Evolutionary conservation across 2,888 invertebrate species (phyloP).

Genomic region (Dicycla oo): DNA sequence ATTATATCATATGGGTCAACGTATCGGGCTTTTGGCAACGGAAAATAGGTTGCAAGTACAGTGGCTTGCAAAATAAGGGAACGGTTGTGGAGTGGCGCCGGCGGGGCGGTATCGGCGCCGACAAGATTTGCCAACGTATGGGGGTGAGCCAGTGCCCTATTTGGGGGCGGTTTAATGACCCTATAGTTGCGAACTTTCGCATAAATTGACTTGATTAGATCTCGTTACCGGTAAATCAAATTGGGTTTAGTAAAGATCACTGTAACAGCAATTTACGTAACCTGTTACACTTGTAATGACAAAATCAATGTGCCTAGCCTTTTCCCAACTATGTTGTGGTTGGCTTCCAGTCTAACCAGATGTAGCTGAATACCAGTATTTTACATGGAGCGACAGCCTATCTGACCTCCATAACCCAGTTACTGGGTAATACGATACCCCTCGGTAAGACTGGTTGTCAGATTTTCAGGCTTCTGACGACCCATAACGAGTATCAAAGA

Average conservation of each 20-base stretch:
- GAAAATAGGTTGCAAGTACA: conserved; percentile 73
- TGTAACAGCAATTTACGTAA: background rate
- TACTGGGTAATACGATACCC: no score
- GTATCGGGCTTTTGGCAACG: conserved; percentile 71
- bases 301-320: no score
- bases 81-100: conserved; percentile 67
- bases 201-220: conserved; percentile 62
- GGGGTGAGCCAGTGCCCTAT: conserved; percentile 72
- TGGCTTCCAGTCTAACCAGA: no score
- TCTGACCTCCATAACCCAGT: no score
- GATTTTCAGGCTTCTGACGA: no score
- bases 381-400: no score
- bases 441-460: no score
- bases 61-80: conserved; percentile 72
- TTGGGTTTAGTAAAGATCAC: conserved; percentile 42
- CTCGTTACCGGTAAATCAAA: conserved; percentile 52
- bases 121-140: conserved; percentile 72
- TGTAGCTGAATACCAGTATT: no score
- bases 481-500: no score
- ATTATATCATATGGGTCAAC: conserved; percentile 55
- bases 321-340: no score
- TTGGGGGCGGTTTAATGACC: conserved; percentile 73
- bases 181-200: conserved; percentile 64
- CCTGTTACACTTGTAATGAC: background rate
- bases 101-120: conserved; percentile 55